Base-by-base conservation (phyloP, 2,113 vertebrate species). In the Emydura subglobosa region DNA sequence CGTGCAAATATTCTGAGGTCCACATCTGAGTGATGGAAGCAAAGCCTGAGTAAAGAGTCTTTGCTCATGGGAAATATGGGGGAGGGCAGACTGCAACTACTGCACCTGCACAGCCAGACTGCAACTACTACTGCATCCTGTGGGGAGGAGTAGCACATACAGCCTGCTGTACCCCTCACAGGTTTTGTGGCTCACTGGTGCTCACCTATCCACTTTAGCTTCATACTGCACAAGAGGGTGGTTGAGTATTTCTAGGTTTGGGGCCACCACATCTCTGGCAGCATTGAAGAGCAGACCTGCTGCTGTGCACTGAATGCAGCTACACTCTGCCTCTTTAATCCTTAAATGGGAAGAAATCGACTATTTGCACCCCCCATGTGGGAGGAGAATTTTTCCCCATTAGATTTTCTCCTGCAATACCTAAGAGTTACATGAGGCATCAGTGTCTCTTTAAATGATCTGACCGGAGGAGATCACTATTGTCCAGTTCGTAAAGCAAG, bases 41-140 rank as follows among this genome's bases (percentile, higher is more conserved):
- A 5, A 86, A 13, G 19, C 29, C 5, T 17, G 5, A 17, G 10
- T 6, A 13, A 14, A 85, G 29, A 4, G 2, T 5, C 7, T 1
- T 27, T 49, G 47, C 27, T 17, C 76, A 57, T 39, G 76, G 5
- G 24, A 25, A n/a, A 31, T 13, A 2, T 65, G 2, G 13, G 55
- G 31, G 34, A 17, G 42, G n/a, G 8, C 47, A 47, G 47, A 47
- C 4, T 6, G n/a, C n/a, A n/a, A n/a, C n/a, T n/a, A n/a, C 47
- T 5, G 4, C 47, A 47, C 47, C 47, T 47, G 47, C 8, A 47
- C 47, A 8, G 47, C 47, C 47, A 47, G 47, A 7, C 10, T 74
- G 72, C 72, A 74, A 21, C 39, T 42, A 65, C 61, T 65, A 17
- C 31, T 65, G 61, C 16, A 34, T 29, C 6, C 61, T 65, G 16